phyloP scores from a whole-genome alignment of 2,113 vertebrate species.

The Psittacula cyanocephala region DNA sequence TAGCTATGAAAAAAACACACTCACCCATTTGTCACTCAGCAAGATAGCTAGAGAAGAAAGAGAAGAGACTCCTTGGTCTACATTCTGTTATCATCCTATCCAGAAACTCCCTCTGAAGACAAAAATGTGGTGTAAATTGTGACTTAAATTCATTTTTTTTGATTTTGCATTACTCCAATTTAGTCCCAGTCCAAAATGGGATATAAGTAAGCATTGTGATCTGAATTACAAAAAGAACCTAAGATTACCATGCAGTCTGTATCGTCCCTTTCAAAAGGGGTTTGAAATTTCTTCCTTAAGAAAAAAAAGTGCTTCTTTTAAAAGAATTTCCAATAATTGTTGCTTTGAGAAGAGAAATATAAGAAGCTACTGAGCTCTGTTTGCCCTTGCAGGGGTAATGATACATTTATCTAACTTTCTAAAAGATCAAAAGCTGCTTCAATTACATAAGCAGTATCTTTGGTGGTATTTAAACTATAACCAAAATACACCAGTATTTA shows the following conservation, averaged over 20 bases:
- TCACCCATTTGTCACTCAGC: neutral
- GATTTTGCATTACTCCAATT: neutral
- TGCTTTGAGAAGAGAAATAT: conserved; percentile 1
- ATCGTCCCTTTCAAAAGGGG: neutral
- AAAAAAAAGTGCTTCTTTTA: conserved; percentile 29
- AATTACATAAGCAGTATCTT: neutral
- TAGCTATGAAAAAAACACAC: neutral
- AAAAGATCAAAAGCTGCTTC: conserved; percentile 40
- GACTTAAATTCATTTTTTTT: neutral
- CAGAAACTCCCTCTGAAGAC: conserved; percentile 17
- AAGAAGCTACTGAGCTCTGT: neutral
- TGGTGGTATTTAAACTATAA: neutral
- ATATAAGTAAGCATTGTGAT: neutral
- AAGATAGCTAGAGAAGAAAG: neutral
- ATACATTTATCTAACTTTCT: conserved; percentile 6
- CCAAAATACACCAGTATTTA: neutral
- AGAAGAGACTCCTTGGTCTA: neutral
- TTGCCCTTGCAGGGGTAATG: conserved; percentile 16
- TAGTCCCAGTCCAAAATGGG: neutral
- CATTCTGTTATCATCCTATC: neutral
- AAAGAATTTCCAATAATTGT: conserved; percentile 25
- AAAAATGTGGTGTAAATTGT: neutral
- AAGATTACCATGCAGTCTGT: neutral
- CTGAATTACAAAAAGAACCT: conserved; percentile 5
- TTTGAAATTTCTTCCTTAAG: conserved; percentile 39